Conservation (phyloP, 2,113 vertebrate genomes). For the Felis chaus region DNA sequence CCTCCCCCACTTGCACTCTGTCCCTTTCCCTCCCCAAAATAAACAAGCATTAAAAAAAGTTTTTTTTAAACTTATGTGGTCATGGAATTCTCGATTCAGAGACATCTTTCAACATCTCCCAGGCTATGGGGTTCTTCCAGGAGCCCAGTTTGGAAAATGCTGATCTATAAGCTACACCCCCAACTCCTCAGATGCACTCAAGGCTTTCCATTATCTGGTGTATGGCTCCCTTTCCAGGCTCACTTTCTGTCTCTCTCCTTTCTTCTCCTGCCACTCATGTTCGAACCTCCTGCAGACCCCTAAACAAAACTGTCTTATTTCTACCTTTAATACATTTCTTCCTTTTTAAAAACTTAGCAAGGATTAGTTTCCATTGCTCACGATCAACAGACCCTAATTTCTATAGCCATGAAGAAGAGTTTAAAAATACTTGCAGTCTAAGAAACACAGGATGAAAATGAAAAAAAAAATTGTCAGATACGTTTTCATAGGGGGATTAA, state of each 20-base stretch:
- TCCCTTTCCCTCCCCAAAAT: too few relatives aligned
- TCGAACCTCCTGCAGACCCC: neutral
- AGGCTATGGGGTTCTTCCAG: neutral
- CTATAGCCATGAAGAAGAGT: neutral
- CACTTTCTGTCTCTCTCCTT: neutral
- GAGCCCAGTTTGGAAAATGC: neutral
- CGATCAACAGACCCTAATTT: neutral
- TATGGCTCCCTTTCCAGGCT: neutral
- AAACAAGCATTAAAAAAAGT: too few relatives aligned
- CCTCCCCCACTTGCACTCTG: too few relatives aligned
- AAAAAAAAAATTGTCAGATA: neutral
- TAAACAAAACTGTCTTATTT: neutral
- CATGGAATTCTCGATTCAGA: neutral
- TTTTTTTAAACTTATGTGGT: neutral
- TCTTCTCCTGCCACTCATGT: neutral
- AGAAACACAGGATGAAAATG: conserved; percentile 15
- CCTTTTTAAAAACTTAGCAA: neutral
- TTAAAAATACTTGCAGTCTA: neutral
- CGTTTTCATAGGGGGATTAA: neutral
- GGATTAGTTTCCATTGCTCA: neutral
- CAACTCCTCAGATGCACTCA: neutral
- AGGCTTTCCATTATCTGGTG: neutral
- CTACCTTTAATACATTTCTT: neutral
- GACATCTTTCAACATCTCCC: neutral
- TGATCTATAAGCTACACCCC: neutral